Evolutionary conservation across 2,797 vertebrate genomes (phyloP).

Genomic region (Sebastes melanostomus): DNA sequence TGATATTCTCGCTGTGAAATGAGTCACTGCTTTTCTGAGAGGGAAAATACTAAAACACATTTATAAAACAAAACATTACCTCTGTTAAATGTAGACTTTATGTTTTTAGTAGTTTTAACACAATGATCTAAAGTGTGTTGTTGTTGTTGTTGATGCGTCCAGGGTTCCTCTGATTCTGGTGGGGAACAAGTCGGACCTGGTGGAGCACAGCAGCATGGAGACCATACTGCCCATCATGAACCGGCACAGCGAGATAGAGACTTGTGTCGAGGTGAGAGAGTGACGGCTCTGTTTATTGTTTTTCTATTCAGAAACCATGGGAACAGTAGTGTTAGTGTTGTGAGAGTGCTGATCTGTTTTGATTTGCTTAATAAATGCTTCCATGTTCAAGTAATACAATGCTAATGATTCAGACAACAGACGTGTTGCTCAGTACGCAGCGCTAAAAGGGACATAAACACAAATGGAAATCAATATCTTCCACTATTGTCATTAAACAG

Average conservation of each 20-base stretch:
- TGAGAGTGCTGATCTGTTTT: neutral
- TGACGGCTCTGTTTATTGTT: neutral
- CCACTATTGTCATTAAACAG: neutral
- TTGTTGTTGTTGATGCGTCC: neutral
- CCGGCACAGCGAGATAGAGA: constrained; percentile 96
- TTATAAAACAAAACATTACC: neutral
- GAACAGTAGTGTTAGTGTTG: neutral
- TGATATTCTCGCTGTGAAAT: neutral
- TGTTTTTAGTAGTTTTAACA: neutral
- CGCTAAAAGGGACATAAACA: neutral
- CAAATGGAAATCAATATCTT: constrained; percentile 1
- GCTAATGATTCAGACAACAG: neutral
- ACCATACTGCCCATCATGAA: constrained; percentile 98
- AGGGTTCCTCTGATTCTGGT: constrained; percentile 97
- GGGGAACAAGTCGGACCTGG: constrained; percentile 96
- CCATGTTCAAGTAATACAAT: neutral
- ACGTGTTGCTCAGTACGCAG: neutral
- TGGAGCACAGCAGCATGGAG: constrained; percentile 98
- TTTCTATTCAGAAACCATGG: too few species aligned
- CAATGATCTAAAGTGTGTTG: neutral
- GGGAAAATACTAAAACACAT: neutral
- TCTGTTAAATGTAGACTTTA: neutral
- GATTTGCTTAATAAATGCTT: neutral
- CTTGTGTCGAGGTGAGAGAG: constrained; percentile 92
- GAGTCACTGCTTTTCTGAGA: neutral